These are phyloP conservation scores for Acanthisitta chloris DNA, from an alignment of 2,113 vertebrate genomes.

Conservation along the genomic window DNA sequence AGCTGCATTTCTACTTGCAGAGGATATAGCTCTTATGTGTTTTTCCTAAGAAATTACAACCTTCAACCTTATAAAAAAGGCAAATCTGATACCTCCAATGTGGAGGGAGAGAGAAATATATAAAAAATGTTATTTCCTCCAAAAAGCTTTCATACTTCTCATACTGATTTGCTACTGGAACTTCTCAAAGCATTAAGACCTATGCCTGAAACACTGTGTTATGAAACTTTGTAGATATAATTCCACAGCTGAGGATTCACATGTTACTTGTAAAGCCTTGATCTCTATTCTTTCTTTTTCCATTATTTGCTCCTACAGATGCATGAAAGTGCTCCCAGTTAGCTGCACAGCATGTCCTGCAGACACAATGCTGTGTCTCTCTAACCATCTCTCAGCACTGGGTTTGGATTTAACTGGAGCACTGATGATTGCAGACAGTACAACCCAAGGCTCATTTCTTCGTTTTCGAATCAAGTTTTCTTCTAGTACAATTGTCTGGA, in stretches of 20 bases:
- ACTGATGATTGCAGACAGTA: neutral
- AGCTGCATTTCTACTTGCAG: neutral
- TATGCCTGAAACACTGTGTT: neutral
- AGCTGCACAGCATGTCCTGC: neutral
- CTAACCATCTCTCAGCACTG: neutral
- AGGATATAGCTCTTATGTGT: neutral
- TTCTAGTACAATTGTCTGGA: neutral
- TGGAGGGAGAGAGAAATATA: rapidly evolving
- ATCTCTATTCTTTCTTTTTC: neutral
- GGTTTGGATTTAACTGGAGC: neutral
- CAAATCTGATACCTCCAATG: neutral
- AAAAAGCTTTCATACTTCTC: neutral
- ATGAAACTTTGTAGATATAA: neutral
- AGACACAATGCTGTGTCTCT: neutral
- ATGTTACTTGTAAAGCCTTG: neutral
- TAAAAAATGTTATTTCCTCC: neutral
- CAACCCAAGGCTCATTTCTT: neutral
- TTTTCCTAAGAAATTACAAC: neutral
- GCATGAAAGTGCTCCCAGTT: rapidly evolving
- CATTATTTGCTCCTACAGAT: neutral
- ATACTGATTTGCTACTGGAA: neutral
- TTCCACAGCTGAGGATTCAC: neutral
- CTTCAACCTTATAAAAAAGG: neutral
- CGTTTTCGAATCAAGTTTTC: neutral
- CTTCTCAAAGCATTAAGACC: neutral